Base-by-base conservation (phyloP, 2,888 invertebrate genomes). In the Criorhina ranunculi region DNA sequence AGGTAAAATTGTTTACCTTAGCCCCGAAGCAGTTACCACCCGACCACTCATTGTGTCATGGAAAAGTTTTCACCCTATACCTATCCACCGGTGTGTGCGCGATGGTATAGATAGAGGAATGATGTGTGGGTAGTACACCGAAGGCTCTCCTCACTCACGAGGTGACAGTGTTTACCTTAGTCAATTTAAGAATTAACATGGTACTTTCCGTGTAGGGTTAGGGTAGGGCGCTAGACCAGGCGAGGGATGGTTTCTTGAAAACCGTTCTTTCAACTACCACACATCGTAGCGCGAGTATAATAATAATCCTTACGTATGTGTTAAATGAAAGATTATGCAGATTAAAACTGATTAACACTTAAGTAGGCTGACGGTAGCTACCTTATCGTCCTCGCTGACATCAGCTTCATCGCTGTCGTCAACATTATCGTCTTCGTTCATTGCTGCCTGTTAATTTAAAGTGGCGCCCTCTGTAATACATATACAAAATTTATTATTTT, bases 281-380 rank as follows among this genome's bases (percentile, higher is more conserved):
- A 7, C 33, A 33, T 19, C 44, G 12, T n/a, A 8, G 42, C 35
- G 15, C 12, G 46, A 11, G 42, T 24, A 46, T 60, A 44, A 46
- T 60, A 44, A 46, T 53, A 53, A 69, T 40, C 64, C 59, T 24
- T 69, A 51, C 59, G 64, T 79, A 42, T 75, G 75, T 69, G 75
- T 24, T 80, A 80, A 85, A 69, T 66, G 66, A 70, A 80, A 76
- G 80, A 70, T 85, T 85, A 85, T 80, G 85, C 64, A 85, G 80
- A 85, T 85, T 85, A 80, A 66, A 85, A 80, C 69, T 80, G 79
- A 80, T 80, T 85, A 85, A 80, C 69, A 64, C 69, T 80, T 66
- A 80, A 76, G 75, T 79, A 78, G 73, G 78, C 79, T 73, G 72
- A 55, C 73, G 73, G 67, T 49, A 78, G 42, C 57, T 44, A 53